Base-by-base conservation (phyloP, 2,113 vertebrate species). In the Dromas ardeola region DNA sequence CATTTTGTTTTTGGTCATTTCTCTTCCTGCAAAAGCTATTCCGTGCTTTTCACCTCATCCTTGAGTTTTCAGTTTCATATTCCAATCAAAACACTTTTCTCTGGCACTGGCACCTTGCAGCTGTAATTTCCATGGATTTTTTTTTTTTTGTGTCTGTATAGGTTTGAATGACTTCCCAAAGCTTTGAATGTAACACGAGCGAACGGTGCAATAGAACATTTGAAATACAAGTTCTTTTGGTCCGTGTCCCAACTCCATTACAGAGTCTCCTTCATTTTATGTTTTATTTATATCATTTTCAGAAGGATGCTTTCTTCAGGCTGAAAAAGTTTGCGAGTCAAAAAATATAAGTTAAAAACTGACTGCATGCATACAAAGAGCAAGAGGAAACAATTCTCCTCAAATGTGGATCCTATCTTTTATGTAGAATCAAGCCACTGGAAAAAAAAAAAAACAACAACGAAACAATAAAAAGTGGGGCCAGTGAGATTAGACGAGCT, bases 141-240 rank as follows among this genome's bases (percentile, higher is more conserved):
- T 96, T 82, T 79, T 87, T 69, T 86, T 96, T 79, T 80, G 32
- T 94, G 79, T 81, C 40, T 91, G 9, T 56, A 5, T 65, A 86
- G 70, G 36, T 94, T 83, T 96, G 94, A 86, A 88, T 85, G 52
- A 4, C 52, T 94, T 93, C 88, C 88, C 67, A 59, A 84, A 85
- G 43, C 86, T 86, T 53, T 66, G 74, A 93, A 63, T 66, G 50
- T 73, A 94, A 22, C 42, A 84, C 63, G 65, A 71, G 90, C 42
- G 45, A 89, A 93, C 0, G 4, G 63, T 85, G 62, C 62, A 81
- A 59, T 22, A 70, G 61, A 66, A 94, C 53, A 56, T 83, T 71
- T 61, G 52, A 86, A 96, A 91, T 83, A 88, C 77, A 94, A 94
- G 72, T 84, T 78, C 29, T 79, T 83, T 95, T 92, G 91, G 94